Evolutionary conservation across 2,888 invertebrate species (phyloP).

Genomic region (Ophion obscuratus): DNA sequence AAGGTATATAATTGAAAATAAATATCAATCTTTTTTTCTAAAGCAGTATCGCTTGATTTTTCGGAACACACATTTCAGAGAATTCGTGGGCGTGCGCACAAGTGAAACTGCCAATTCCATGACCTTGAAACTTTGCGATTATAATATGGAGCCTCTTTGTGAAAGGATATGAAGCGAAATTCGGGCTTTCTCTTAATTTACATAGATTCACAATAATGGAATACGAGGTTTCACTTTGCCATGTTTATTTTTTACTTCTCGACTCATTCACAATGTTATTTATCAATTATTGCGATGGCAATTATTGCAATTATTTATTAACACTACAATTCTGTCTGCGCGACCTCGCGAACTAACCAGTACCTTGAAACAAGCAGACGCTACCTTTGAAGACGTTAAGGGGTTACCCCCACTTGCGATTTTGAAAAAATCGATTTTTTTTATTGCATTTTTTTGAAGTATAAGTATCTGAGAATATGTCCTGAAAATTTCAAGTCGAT

Average conservation of each 20-base stretch:
- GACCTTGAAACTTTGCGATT: slow-evolving; percentile 22
- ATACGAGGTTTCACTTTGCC: neutral
- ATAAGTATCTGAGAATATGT: no score
- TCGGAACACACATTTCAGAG: no score
- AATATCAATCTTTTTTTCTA: neutral
- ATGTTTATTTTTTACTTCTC: slow-evolving; percentile 1
- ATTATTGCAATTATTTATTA: neutral
- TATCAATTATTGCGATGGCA: neutral
- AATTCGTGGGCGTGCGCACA: neutral
- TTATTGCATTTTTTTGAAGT: no score
- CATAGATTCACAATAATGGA: neutral
- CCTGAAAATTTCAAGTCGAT: no score
- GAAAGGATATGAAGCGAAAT: neutral
- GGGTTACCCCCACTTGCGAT: no score
- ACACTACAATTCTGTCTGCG: neutral
- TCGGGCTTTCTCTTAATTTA: slow-evolving; percentile 20
- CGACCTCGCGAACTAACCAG: neutral
- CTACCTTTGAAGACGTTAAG: neutral
- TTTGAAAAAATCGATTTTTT: no score
- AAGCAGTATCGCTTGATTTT: no score
- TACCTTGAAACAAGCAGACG: neutral
- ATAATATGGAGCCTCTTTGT: slow-evolving; percentile 4
- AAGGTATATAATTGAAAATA: neutral
- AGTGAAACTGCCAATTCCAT: slow-evolving; percentile 2
- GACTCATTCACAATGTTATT: neutral